Evolutionary conservation across 2,113 vertebrate species (phyloP).

Genomic region (Cathartes aura): DNA sequence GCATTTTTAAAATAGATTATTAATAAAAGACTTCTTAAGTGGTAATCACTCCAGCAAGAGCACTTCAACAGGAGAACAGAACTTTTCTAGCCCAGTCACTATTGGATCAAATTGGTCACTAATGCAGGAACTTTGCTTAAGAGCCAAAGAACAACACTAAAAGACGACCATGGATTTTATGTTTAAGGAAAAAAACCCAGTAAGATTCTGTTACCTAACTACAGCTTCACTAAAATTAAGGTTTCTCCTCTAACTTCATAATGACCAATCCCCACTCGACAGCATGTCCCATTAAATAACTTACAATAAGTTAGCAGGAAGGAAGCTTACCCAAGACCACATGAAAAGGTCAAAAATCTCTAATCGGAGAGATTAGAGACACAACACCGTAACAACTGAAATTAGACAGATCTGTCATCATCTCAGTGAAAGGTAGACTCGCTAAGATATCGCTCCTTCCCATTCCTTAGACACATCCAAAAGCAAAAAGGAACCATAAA

Average conservation of each 20-base stretch:
- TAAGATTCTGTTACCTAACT: not conserved
- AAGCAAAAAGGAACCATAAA: not conserved
- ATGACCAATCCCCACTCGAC: not conserved
- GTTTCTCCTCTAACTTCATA: not conserved
- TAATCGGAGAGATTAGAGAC: not conserved
- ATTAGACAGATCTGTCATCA: not conserved
- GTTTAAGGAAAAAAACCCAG: not conserved
- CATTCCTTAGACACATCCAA: not conserved
- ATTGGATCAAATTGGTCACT: not conserved
- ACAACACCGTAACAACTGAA: not conserved
- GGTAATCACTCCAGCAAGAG: not conserved
- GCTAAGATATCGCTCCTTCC: not conserved
- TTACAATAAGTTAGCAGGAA: not conserved
- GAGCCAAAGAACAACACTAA: not conserved
- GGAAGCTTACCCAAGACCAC: not conserved
- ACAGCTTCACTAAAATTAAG: not conserved
- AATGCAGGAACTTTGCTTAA: not conserved
- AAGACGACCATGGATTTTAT: not conserved
- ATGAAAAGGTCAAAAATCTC: not conserved
- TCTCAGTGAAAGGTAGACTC: not conserved
- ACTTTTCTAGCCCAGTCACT: not conserved
- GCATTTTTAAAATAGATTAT: not conserved
- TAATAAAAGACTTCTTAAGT: not conserved
- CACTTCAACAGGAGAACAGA: not conserved
- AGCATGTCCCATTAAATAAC: not conserved